Conservation (phyloP, 2,113 vertebrate genomes). For the Oreochromis tanganicae region DNA sequence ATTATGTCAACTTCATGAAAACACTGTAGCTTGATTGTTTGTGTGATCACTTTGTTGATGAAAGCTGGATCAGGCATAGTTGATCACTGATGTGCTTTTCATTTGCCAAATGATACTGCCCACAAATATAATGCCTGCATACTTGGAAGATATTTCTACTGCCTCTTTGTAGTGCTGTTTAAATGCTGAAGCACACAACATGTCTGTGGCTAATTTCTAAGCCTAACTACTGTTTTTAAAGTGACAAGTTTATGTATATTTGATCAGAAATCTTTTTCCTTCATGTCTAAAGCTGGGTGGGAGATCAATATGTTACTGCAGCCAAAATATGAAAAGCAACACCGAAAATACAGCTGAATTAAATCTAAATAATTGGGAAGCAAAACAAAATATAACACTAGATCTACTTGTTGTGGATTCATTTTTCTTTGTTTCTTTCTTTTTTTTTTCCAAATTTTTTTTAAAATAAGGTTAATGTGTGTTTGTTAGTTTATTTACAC, state of each 20-base stretch:
- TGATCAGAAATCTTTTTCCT: neutral
- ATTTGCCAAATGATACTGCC: neutral
- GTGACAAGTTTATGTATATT: neutral
- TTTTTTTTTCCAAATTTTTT: no score
- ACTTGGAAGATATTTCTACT: neutral
- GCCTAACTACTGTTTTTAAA: neutral
- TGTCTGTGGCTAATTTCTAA: neutral
- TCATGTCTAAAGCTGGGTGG: neutral
- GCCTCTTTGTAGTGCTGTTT: neutral
- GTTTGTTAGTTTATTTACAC: neutral
- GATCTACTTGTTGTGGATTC: neutral
- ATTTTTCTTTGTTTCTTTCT: neutral
- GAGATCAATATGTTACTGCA: neutral
- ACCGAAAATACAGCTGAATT: neutral
- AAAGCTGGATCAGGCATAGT: neutral
- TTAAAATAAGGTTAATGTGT: rapidly evolving
- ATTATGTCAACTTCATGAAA: no score
- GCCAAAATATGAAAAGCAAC: neutral
- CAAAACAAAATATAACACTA: neutral
- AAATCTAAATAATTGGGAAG: neutral
- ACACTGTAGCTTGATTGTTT: neutral
- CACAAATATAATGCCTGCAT: neutral
- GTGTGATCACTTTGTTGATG: neutral
- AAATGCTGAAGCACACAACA: neutral
- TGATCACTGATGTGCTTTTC: neutral